These are phyloP conservation scores for Gasteruption jaculator DNA, from an alignment of 2,888 invertebrate genomes.

Conservation along the genomic window DNA sequence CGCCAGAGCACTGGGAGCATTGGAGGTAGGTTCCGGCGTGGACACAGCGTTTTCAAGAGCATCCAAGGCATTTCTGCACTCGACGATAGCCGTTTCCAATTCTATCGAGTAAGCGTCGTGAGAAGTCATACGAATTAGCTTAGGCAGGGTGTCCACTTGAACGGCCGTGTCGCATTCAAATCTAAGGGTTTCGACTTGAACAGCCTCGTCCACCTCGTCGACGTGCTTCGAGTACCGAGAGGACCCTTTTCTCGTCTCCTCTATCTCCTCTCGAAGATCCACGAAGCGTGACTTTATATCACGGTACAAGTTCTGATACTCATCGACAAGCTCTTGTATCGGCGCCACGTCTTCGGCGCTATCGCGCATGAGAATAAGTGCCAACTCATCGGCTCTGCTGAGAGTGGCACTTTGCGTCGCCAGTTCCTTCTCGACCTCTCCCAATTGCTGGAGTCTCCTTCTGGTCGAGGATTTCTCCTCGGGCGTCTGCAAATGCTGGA, in stretches of 20 bases:
- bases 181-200: conserved; percentile 70
- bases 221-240: no score
- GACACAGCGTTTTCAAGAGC: conserved; percentile 64
- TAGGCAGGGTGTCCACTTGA: conserved; percentile 76
- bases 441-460: conserved; percentile 51
- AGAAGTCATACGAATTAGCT: conserved; percentile 64
- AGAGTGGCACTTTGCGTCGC: conserved; percentile 55
- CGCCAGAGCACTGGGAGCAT: conserved; percentile 54
- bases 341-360: conserved; percentile 56
- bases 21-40: conserved; percentile 58
- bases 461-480: conserved; percentile 51
- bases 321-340: conserved; percentile 61
- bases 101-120: conserved; percentile 80
- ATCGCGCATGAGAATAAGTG: conserved; percentile 59
- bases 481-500: conserved; percentile 60
- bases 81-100: conserved; percentile 67
- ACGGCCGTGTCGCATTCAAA: conserved; percentile 74
- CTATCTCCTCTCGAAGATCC: conserved; percentile 49
- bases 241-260: conserved; percentile 34
- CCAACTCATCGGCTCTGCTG: conserved; percentile 60
- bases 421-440: conserved; percentile 58
- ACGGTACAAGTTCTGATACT: conserved; percentile 63
- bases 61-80: conserved; percentile 66
- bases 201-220: conserved; percentile 58
- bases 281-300: conserved; percentile 58